A percentile compares a stretch with the other conserved stretches of the same genome.
These are phyloP conservation scores for Zonitis immaculata DNA, from an alignment of 2,888 invertebrate species.

Conservation along the genomic window DNA sequence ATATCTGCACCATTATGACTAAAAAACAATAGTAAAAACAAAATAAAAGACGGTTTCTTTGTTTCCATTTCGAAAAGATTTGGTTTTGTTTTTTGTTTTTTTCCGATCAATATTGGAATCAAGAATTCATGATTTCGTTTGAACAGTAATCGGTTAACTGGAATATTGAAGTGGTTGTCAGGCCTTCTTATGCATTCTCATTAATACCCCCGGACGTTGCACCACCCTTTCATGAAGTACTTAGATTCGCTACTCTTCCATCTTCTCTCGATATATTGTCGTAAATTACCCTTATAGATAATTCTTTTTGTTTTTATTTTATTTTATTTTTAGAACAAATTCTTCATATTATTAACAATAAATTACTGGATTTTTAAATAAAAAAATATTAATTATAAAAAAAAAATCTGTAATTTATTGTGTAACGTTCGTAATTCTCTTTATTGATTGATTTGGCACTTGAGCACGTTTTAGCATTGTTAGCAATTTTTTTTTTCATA, in stretches of 20 bases:
- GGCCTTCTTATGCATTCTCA: conserved; percentile 16
- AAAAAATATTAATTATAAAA: too few relatives aligned
- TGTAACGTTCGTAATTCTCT: too few relatives aligned
- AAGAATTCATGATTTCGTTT: neutral
- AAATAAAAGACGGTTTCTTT: neutral
- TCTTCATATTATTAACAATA: too few relatives aligned
- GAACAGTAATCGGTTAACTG: conserved; percentile 8
- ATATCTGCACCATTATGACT: conserved; percentile 3
- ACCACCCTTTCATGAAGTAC: neutral
- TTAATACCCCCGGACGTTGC: neutral
- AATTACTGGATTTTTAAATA: too few relatives aligned
- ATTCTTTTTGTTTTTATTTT: too few relatives aligned
- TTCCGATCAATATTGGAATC: neutral
- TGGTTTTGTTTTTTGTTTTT: neutral
- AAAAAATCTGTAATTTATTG: too few relatives aligned
- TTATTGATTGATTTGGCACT: neutral
- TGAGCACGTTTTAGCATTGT: neutral
- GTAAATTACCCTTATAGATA: neutral
- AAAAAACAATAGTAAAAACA: conserved; percentile 5
- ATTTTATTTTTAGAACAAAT: too few relatives aligned
- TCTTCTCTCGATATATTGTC: neutral
- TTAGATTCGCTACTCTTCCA: neutral
- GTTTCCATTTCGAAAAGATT: neutral
- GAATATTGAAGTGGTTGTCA: conserved; percentile 8
- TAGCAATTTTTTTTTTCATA: neutral